Percentiles rank a stretch among this genome's conserved stretches.
Conservation (phyloP, 2,888 invertebrate genomes). For the Watsonalla binaria region DNA sequence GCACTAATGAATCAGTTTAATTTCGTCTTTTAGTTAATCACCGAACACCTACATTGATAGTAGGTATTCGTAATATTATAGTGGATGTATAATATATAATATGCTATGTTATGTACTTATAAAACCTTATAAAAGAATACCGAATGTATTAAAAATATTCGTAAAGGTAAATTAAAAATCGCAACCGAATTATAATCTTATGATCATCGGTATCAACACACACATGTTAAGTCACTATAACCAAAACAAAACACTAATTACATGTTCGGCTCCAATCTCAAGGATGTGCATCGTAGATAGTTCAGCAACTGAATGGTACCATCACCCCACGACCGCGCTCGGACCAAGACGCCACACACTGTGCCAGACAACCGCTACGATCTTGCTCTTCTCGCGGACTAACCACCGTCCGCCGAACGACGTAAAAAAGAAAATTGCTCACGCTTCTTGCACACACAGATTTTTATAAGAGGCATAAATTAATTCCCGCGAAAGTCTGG, state of each 20-base stretch:
- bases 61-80: too few species aligned
- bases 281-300: conserved; percentile 64
- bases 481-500: conserved; percentile 70
- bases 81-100: too few species aligned
- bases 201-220: conserved; percentile 2
- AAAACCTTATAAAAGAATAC: too few species aligned
- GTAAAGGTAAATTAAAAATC: too few species aligned
- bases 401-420: conserved; percentile 43
- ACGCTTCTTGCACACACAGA: conserved; percentile 72
- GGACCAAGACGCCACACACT: conserved; percentile 14
- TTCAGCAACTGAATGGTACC: conserved; percentile 42
- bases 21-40: too few species aligned
- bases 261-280: conserved; percentile 74
- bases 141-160: too few species aligned
- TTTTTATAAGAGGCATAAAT: conserved; percentile 73
- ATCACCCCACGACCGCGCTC: conserved; percentile 37
- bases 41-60: too few species aligned
- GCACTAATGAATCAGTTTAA: too few species aligned
- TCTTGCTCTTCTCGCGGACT: conserved; percentile 58
- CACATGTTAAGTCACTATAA: conserved; percentile 32
- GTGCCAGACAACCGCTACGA: conserved; percentile 49
- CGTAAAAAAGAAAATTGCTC: conserved; percentile 73
- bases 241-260: conserved; percentile 44
- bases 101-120: too few species aligned
- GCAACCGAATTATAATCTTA: too few species aligned